Evolutionary conservation across 1,140 invertebrate genomes (phyloP).

Genomic region (Cheumatopsyche charites): DNA sequence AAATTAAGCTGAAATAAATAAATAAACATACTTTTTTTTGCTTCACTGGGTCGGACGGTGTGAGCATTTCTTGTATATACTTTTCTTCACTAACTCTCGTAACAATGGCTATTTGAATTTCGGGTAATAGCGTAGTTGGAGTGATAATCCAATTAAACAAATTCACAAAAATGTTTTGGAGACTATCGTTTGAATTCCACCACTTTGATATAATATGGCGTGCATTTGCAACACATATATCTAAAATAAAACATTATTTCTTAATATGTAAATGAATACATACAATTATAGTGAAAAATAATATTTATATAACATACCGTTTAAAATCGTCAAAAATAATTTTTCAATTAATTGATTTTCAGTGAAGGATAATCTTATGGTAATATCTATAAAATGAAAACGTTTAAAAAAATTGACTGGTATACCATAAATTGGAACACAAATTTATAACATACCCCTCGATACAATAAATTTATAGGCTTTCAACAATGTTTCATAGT

Average conservation of each 20-base stretch:
- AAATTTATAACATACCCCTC: neutral
- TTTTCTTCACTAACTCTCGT: slow-evolving; percentile 21
- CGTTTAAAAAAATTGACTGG: neutral
- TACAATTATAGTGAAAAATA: too few species aligned
- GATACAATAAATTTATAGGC: neutral
- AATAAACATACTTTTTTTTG: slow-evolving; percentile 42
- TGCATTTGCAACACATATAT: neutral
- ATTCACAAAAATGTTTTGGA: slow-evolving; percentile 51
- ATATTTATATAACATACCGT: neutral
- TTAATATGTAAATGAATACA: too few species aligned
- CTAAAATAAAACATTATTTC: neutral
- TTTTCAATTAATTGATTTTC: neutral
- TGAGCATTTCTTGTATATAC: slow-evolving; percentile 33
- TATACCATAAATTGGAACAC: neutral
- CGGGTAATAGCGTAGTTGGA: slow-evolving; percentile 47
- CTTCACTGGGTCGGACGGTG: slow-evolving; percentile 44
- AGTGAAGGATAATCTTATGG: neutral
- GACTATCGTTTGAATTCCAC: slow-evolving; percentile 47
- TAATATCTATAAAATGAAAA: too few species aligned
- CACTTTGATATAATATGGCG: slow-evolving; percentile 47
- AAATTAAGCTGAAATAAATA: too few species aligned
- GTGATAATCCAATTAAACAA: slow-evolving; percentile 55
- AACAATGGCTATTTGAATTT: slow-evolving; percentile 35
- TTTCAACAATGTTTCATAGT: neutral
- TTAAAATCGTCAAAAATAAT: neutral